Evolutionary conservation across 2,888 invertebrate species (phyloP).

Genomic region (Conistra vaccinii): DNA sequence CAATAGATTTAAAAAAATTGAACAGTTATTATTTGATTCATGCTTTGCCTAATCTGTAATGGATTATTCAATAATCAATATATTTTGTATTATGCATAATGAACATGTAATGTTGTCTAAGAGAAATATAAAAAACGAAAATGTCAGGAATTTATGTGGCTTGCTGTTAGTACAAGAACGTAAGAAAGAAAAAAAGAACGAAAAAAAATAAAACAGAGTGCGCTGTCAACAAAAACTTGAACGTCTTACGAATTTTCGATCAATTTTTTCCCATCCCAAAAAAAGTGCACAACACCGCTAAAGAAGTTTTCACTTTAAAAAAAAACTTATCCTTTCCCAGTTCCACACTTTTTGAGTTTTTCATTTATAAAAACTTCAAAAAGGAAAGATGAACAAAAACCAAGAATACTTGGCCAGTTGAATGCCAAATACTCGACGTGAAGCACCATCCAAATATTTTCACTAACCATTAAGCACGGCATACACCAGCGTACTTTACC

Average conservation of each 20-base stretch:
- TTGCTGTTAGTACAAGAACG: no score
- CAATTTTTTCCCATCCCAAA: no score
- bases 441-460: conserved; percentile 34
- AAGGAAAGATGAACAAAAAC: not conserved
- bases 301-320: no score
- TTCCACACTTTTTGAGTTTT: not conserved
- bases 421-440: conserved; percentile 2
- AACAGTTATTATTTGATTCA: no score
- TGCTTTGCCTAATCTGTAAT: not conserved
- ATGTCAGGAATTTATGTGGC: no score
- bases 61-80: not conserved
- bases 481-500: conserved; percentile 17
- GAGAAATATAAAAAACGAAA: not conserved
- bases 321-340: not conserved
- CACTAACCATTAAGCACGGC: conserved; percentile 10
- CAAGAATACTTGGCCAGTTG: conserved; percentile 4
- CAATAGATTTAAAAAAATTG: not conserved
- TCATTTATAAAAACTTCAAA: not conserved
- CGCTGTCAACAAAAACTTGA: no score
- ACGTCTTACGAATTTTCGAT: no score
- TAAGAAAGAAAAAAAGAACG: no score
- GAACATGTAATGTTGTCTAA: not conserved
- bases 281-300: no score
- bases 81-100: not conserved
- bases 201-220: no score